Conservation (phyloP, 1,140 invertebrate species). For the Eriosoma lanigerum region DNA sequence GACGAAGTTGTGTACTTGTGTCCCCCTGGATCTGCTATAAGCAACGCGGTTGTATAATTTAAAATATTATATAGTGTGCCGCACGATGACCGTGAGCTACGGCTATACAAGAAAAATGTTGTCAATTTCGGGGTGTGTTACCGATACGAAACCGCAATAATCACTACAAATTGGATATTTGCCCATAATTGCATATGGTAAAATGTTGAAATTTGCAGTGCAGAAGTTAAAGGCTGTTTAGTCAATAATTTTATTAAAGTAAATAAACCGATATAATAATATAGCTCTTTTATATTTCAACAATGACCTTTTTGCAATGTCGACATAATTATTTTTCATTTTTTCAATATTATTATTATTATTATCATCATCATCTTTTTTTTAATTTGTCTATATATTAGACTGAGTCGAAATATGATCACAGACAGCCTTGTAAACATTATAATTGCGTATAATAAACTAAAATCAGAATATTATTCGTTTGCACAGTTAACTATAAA, state of each 20-base stretch:
- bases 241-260: not conserved
- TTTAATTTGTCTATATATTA: no score
- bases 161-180: not conserved
- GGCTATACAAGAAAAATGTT: not conserved
- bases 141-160: constrained; percentile 3
- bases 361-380: no score
- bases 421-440: no score
- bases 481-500: no score
- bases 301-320: no score
- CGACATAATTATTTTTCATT: no score
- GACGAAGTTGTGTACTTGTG: not conserved
- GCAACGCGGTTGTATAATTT: not conserved
- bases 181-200: constrained; percentile 19
- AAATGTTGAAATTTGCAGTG: constrained; percentile 4
- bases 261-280: no score
- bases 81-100: constrained; percentile 13
- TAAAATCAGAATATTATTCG: no score
- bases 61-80: not conserved
- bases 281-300: no score
- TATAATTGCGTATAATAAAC: no score
- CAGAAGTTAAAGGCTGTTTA: not conserved
- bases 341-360: no score
- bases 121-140: constrained; percentile 4
- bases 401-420: no score
- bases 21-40: not conserved